These are phyloP conservation scores for Aphidius gifuensis DNA, from an alignment of 1,140 invertebrate genomes.

Conservation along the genomic window DNA sequence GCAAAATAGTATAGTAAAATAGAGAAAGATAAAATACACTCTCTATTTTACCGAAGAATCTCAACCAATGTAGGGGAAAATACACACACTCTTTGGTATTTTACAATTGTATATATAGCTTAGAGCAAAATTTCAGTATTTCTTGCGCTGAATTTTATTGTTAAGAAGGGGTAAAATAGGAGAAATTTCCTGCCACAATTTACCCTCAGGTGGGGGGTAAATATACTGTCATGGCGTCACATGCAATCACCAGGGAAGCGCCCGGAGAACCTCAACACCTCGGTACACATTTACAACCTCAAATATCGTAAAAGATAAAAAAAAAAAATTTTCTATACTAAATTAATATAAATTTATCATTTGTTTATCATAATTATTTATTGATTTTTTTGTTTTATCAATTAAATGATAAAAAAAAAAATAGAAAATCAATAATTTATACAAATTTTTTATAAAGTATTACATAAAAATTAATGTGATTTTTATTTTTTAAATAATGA, in stretches of 20 bases:
- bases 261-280: conserved; percentile 36
- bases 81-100: conserved; percentile 29
- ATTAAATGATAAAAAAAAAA: no score
- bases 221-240: conserved; percentile 52
- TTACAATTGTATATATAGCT: neutral
- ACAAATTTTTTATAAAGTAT: no score
- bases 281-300: conserved; percentile 13
- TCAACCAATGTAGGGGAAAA: conserved; percentile 14
- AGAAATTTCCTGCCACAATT: conserved; percentile 2
- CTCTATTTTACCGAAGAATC: neutral
- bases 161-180: conserved; percentile 14
- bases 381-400: no score
- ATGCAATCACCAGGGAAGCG: conserved; percentile 43
- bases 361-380: no score
- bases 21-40: neutral
- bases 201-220: conserved; percentile 17
- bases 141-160: no score
- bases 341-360: no score
- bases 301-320: neutral
- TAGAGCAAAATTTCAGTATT: no score
- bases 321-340: neutral
- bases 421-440: no score
- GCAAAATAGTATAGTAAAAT: neutral
- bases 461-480: no score
- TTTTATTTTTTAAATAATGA: no score